Evolutionary conservation across 1,140 invertebrate genomes (phyloP), one percentile per base, ranked within the genome.

Genomic region (Lysiphlebus fabarum): DNA sequence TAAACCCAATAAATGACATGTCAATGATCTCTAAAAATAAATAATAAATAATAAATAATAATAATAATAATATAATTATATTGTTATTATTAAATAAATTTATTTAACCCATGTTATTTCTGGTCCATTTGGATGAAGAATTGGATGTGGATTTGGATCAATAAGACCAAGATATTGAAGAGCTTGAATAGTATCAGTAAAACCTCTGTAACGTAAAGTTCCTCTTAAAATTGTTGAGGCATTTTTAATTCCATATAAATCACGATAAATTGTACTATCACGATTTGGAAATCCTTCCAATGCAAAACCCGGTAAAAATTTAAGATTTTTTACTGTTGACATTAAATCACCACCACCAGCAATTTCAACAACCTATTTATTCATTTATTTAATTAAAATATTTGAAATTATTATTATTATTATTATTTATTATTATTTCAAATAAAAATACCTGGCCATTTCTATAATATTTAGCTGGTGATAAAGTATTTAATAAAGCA

Each of bases 211-310:
- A 63, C 95, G 83, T 7, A 98, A 83, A 7, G 95, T 98, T 42
- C 96, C 96, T 53, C 97, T 81, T 10, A 99, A 77, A 63, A 98
- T 82, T 0, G 96, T 99, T 38, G 87, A 84, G 0, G 92, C 93
- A 66, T 93, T 91, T 11, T 82, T 77, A 44, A 93, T 87, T 4
- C 91, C 93, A 73, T 99, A 99, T 0, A 94, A 80, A 17, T 91
- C 83, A 2, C 86, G 84, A 72, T 99, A 99, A 9, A 87, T 82
- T 0, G 91, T 93, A 48, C 95, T 98, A 70, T 99, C 96, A 61
- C 97, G 82, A 81, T 99, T 99, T 0, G 91, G 94, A 83, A 83
- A 95, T 7, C 95, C 96, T 82, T 99, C 96, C 12, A 99, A 81
- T 33, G 93, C 92, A 71, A 99, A 98, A 5, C 96, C 97, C 0